phyloP scores from a whole-genome alignment of 2,113 vertebrate genomes.

The Saccopteryx leptura region DNA sequence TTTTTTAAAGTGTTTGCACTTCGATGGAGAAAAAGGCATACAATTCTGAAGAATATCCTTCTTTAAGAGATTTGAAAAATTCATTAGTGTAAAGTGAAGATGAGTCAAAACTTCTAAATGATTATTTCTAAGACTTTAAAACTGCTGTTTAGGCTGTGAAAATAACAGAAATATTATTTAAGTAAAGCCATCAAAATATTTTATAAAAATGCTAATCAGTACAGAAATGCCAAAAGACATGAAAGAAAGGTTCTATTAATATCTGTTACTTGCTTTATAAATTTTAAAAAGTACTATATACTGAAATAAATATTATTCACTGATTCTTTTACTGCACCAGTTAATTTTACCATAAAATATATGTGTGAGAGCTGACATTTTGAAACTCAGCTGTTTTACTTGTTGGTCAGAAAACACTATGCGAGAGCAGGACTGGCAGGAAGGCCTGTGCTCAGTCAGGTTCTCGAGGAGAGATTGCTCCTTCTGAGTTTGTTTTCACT shows the following conservation, averaged over 20 bases:
- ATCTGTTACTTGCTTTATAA: not conserved
- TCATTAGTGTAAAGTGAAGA: constrained; percentile 5
- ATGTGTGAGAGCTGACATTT: not conserved
- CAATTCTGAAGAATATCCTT: not conserved
- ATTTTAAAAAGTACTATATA: not conserved
- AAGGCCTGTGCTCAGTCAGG: not conserved
- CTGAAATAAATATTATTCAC: not conserved
- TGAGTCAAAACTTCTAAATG: not conserved
- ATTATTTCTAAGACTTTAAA: constrained; percentile 41
- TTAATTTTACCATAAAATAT: not conserved
- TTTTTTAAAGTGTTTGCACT: not conserved
- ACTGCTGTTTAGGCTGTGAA: not conserved
- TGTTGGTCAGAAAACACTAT: not conserved
- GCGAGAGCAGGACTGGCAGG: not conserved
- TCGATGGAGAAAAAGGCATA: not conserved
- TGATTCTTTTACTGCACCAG: not conserved
- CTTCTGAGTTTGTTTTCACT: not conserved
- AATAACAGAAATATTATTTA: not conserved
- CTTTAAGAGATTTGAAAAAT: constrained; percentile 28
- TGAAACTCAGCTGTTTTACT: not conserved
- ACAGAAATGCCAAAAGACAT: not conserved
- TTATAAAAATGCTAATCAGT: constrained; percentile 31
- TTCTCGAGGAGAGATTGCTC: not conserved
- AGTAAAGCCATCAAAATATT: constrained; percentile 43
- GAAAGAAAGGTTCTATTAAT: not conserved